These are phyloP conservation scores for Sminthurides bifidus DNA, from an alignment of 1,140 invertebrate genomes.

Conservation along the genomic window DNA sequence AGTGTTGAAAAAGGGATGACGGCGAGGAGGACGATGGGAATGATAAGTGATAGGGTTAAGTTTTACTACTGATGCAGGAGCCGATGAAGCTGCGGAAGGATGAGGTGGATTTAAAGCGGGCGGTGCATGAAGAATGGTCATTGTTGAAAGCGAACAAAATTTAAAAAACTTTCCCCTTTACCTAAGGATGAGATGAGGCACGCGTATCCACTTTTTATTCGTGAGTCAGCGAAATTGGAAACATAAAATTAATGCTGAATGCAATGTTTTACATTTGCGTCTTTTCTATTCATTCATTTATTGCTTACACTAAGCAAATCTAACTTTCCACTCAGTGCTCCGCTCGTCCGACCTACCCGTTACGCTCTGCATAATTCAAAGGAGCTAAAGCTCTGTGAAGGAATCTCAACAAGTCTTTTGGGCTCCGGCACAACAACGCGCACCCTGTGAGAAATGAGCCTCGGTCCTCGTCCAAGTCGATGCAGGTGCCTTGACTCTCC, in stretches of 20 bases:
- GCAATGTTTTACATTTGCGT: background rate
- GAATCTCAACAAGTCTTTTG: background rate
- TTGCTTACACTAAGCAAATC: background rate
- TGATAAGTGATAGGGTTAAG: no score
- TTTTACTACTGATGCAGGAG: no score
- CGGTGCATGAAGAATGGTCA: no score
- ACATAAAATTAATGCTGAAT: background rate
- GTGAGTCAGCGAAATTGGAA: background rate
- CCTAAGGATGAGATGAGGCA: background rate
- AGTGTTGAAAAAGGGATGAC: no score
- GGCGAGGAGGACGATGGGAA: no score
- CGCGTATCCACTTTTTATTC: conserved; percentile 2
- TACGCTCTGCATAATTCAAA: background rate
- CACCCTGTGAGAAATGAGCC: no score
- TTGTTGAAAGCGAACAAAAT: background rate
- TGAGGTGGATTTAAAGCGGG: no score
- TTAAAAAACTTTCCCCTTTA: conserved; percentile 7
- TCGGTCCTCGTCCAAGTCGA: no score
- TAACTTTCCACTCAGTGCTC: background rate
- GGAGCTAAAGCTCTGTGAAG: background rate
- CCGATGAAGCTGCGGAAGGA: no score
- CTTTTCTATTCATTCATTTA: background rate
- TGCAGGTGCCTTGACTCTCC: no score
- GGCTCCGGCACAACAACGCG: no score
- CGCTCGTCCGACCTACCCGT: background rate